A percentile compares a stretch with the other conserved stretches of the same genome.
Evolutionary conservation across 2,797 vertebrate species (phyloP).

Genomic region (Spinibarbus caldwelli): DNA sequence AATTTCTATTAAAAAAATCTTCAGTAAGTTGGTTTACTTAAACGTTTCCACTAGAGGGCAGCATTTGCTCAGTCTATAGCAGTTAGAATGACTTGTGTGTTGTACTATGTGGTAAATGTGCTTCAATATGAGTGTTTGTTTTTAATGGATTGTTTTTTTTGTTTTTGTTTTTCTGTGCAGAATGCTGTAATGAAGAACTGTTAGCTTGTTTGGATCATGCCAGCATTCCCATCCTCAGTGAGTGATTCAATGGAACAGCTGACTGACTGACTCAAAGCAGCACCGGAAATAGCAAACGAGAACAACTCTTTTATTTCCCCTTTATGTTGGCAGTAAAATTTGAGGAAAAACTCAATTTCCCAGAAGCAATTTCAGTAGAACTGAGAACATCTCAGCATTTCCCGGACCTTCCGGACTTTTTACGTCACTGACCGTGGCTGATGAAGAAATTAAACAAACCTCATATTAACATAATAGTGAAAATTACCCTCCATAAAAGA

Average conservation of each 20-base stretch:
- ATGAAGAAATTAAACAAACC: constrained; percentile 15
- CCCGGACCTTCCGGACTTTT: neutral
- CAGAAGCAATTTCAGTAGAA: constrained; percentile 60
- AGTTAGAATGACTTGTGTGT: too few relatives aligned
- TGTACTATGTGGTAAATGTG: neutral
- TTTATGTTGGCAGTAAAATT: constrained; percentile 74
- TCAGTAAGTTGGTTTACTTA: neutral
- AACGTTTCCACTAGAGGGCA: constrained; percentile 59
- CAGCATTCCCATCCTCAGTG: constrained; percentile 87
- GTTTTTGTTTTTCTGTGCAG: constrained; percentile 70
- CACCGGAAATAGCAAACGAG: constrained; percentile 59
- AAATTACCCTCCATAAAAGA: constrained; percentile 51
- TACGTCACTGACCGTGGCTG: neutral
- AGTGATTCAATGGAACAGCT: constrained; percentile 77
- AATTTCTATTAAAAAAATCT: neutral
- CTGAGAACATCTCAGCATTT: constrained; percentile 5
- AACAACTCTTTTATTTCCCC: constrained; percentile 69
- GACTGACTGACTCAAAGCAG: constrained; percentile 74
- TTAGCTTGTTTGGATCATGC: constrained; percentile 97
- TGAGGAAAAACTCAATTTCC: constrained; percentile 70
- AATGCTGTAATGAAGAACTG: constrained; percentile 99
- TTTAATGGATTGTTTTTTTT: constrained; percentile 40
- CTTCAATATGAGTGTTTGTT: neutral
- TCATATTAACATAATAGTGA: neutral
- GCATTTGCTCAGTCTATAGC: neutral